These are phyloP conservation scores for Hypotaenidia philippensis DNA, from an alignment of 2,797 vertebrate species.

Conservation along the genomic window DNA sequence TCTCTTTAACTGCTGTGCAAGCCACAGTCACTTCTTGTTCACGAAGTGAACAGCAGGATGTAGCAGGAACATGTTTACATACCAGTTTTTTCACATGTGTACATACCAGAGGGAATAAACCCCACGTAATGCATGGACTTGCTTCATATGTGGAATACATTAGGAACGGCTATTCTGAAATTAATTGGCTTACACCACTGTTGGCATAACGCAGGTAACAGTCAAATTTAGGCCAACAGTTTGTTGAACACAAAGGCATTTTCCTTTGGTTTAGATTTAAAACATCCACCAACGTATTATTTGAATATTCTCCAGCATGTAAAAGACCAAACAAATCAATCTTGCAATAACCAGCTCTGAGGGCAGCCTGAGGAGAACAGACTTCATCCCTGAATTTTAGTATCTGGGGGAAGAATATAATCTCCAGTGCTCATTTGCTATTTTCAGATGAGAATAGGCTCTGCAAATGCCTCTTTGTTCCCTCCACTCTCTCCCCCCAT, in stretches of 20 bases:
- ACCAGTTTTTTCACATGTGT: neutral
- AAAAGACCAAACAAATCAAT: neutral
- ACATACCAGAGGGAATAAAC: neutral
- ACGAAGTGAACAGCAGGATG: neutral
- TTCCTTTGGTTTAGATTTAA: neutral
- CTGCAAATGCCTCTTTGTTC: neutral
- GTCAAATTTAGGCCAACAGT: neutral
- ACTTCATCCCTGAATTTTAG: neutral
- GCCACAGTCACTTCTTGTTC: neutral
- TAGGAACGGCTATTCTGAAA: neutral
- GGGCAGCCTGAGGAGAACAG: neutral
- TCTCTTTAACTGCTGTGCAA: neutral
- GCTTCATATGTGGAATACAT: neutral
- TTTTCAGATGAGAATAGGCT: neutral
- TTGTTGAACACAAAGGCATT: neutral
- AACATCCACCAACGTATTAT: neutral
- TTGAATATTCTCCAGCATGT: neutral
- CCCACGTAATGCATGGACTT: rapidly evolving
- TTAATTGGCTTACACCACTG: neutral
- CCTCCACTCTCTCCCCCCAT: neutral
- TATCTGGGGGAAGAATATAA: neutral
- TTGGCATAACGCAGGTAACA: neutral
- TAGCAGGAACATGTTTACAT: neutral
- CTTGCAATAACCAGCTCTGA: neutral
- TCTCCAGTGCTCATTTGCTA: neutral